Evolutionary conservation across 2,113 vertebrate genomes (phyloP), one percentile per base, ranked within the genome.

Genomic region (Scortum barcoo): DNA sequence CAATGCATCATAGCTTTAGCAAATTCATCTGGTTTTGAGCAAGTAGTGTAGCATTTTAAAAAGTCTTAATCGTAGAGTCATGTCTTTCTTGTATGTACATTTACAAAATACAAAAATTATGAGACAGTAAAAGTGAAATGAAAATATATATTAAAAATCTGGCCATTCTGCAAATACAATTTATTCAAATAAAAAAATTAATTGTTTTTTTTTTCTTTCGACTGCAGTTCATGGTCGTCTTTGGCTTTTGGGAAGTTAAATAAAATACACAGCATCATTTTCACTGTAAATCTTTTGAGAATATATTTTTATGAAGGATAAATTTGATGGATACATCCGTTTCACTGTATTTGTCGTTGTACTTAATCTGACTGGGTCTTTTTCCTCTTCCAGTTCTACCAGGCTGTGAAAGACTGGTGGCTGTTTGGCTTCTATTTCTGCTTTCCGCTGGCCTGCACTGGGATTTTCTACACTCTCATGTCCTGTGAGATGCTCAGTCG

Each of bases 401-500:
- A 93, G 30, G 93, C 96, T 0, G 93, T 93, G 51, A 98, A 98
- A 86, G 97, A 97, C 80, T 98, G 97, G 97, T 98, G 97, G 97
- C 93, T 98, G 28, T 97, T 98, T 3, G 96, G 96, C 33, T 97
- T 97, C 90, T 97, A 98, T 57, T 97, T 97, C 92, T 97, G 97
- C 93, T 89, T 98, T 53, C 97, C 97, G 0, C 73, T 97, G 94
- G 96, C 95, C 44, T 97, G 97, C 91, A 98, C 97, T 0, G 97
- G 95, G 24, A 80, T 97, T 93, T 98, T 98, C 92, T 98, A 98
- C 90, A 97, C 96, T 2, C 95, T 98, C 76, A 97, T 98, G 97
- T 96, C 97, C 2, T 96, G 97, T 0, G 97, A 97, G 93, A 98
- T 98, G 97, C 85, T 98, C 86, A 96, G 95, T 88, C 95, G 95